Evolutionary conservation across 2,113 vertebrate species (phyloP), one percentile per base, ranked within the genome.

Genomic region (Brachypteracias leptosomus): DNA sequence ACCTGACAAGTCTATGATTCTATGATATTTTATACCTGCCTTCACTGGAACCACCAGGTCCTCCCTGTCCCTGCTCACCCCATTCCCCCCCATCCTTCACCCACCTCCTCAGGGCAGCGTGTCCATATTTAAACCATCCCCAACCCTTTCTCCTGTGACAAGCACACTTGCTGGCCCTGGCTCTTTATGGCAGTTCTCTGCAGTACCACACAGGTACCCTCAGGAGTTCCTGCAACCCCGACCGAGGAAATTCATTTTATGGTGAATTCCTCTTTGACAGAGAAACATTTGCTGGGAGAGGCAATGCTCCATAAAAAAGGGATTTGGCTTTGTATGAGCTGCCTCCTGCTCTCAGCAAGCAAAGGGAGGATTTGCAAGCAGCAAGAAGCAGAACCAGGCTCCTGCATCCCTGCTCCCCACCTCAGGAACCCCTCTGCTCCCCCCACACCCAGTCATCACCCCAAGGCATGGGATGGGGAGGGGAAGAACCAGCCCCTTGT

Each of bases 401-500:
- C 57, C 54, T 35, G 25, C 10, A 55, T 5, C 36, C 49, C 62
- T 4, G 16, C 70, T 88, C 29, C 78, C 66, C 33, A 61, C 61
- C n/a, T 66, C 28, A 9, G 71, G 76, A 72, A 51, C 26, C 52
- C 24, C 55, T 7, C 29, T 31, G 65, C 58, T 63, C 13, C 11
- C 36, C 74, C 7, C 62, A 85, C 33, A 89, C 87, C 51, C 59
- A 26, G 13, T 10, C 51, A 35, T 6, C 58, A 5, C 2, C 3
- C 20, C 38, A 15, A 38, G 74, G 55, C 35, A 36, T 8, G 35
- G 57, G 35, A 58, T 20, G 22, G 90, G 59, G 49, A 20, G 5
- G 21, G 72, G 74, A 58, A 88, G 62, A 92, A 94, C 15, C 28
- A 65, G 82, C 22, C 63, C 77, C 93, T 91, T 11, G 47, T 95